Evolutionary conservation across 2,113 vertebrate species (phyloP).

Genomic region (Ictidomys tridecemlineatus): DNA sequence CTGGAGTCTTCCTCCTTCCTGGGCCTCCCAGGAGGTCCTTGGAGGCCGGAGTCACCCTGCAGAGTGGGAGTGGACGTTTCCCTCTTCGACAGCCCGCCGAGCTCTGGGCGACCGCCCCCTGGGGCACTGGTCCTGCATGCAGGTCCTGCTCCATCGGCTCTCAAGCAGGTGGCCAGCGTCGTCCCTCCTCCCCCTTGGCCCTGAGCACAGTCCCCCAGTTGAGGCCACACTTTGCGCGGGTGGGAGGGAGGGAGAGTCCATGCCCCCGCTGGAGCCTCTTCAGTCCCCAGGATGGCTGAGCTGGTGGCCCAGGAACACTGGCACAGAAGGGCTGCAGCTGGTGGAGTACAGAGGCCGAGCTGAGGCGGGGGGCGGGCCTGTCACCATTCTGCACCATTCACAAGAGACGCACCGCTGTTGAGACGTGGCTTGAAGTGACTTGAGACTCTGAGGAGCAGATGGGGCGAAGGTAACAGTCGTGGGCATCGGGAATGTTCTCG

Average conservation of each 20-base stretch:
- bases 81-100: not conserved
- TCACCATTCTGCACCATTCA: not conserved
- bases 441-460: not conserved
- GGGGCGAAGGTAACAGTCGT: too few species aligned
- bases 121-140: not conserved
- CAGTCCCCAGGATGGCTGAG: not conserved
- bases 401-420: fast-evolving
- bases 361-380: fast-evolving
- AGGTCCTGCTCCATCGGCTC: not conserved
- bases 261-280: not conserved
- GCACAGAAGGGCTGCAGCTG: fast-evolving
- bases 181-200: fast-evolving
- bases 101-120: fast-evolving
- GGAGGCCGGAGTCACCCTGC: too few species aligned
- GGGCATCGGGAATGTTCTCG: not conserved
- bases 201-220: fast-evolving
- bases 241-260: not conserved
- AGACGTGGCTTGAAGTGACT: not conserved
- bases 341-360: not conserved
- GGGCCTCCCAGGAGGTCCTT: not conserved
- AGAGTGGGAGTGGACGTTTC: not conserved
- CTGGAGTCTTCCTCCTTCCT: not conserved
- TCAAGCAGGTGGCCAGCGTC: fast-evolving
- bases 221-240: fast-evolving
- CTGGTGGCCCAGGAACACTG: not conserved